Evolutionary conservation across 1,140 invertebrate species (phyloP).

Genomic region (Camponotus pennsylvanicus): DNA sequence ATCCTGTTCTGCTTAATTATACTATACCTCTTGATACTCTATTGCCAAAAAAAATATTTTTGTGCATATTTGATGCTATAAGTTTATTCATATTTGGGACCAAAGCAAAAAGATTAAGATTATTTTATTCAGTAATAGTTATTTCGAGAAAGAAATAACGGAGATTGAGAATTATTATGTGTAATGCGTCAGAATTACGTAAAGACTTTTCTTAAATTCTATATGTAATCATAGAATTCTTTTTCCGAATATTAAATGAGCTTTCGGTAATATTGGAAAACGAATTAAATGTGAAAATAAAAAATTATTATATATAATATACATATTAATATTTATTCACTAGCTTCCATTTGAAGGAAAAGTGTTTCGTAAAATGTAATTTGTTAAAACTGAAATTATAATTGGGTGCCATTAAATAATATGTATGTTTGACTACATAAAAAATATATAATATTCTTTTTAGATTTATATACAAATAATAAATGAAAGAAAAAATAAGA

Average conservation of each 20-base stretch:
- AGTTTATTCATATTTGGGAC: slow-evolving; percentile 55
- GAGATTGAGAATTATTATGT: slow-evolving; percentile 12
- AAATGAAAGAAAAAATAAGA: slow-evolving; percentile 15
- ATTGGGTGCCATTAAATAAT: slow-evolving; percentile 33
- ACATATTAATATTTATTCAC: slow-evolving; percentile 20
- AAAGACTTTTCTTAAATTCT: slow-evolving; percentile 12
- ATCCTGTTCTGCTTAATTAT: slow-evolving; percentile 52
- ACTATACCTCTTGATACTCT: slow-evolving; percentile 49
- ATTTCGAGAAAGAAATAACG: slow-evolving; percentile 20
- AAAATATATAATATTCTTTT: neutral
- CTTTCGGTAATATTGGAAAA: slow-evolving; percentile 33
- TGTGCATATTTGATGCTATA: slow-evolving; percentile 35
- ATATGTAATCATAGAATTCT: slow-evolving; percentile 4
- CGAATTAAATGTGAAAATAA: slow-evolving; percentile 28
- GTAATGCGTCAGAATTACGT: neutral
- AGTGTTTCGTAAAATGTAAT: slow-evolving; percentile 15
- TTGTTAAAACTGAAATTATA: neutral
- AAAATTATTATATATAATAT: neutral
- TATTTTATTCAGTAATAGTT: slow-evolving; percentile 37
- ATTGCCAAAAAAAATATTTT: slow-evolving; percentile 29
- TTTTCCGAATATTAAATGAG: neutral
- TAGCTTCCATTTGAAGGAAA: slow-evolving; percentile 52
- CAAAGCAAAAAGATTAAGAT: slow-evolving; percentile 39
- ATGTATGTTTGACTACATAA: slow-evolving; percentile 9
- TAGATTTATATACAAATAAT: slow-evolving; percentile 8